phyloP scores from a whole-genome alignment of 2,888 invertebrate genomes.

The Epirrhoe alternata region DNA sequence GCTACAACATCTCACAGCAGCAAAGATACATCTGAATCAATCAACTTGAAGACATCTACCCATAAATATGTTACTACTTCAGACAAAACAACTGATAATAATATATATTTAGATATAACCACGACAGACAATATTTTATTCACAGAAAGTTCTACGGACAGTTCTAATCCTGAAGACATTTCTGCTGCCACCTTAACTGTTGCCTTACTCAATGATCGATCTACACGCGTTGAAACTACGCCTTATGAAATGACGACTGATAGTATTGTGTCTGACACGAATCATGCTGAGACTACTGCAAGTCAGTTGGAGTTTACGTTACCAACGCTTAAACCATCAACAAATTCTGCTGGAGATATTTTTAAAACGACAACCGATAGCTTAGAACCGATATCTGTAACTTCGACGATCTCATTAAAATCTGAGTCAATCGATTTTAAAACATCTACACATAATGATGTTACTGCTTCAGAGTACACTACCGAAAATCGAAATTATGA shows the following conservation, averaged over 20 bases:
- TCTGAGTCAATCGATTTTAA: background rate
- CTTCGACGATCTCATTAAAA: background rate
- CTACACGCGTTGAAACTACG: background rate
- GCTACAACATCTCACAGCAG: background rate
- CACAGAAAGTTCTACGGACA: background rate
- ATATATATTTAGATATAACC: background rate
- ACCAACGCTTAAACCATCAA: background rate
- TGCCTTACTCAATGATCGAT: background rate
- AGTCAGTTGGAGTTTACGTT: background rate
- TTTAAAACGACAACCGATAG: slow-evolving; percentile 11
- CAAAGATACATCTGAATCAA: background rate
- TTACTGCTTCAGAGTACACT: slow-evolving; percentile 4
- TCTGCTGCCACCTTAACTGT: background rate
- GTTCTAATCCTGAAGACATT: background rate
- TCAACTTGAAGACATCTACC: background rate
- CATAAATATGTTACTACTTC: background rate
- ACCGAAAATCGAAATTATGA: background rate
- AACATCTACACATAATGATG: background rate
- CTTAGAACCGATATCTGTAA: background rate
- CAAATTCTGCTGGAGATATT: background rate
- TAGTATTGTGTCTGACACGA: background rate
- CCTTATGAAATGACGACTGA: slow-evolving; percentile 4
- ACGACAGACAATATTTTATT: background rate
- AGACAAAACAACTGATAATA: background rate
- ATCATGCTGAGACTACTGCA: background rate